Base-by-base conservation (phyloP, 2,888 invertebrate genomes). In the Athalia circularis region DNA sequence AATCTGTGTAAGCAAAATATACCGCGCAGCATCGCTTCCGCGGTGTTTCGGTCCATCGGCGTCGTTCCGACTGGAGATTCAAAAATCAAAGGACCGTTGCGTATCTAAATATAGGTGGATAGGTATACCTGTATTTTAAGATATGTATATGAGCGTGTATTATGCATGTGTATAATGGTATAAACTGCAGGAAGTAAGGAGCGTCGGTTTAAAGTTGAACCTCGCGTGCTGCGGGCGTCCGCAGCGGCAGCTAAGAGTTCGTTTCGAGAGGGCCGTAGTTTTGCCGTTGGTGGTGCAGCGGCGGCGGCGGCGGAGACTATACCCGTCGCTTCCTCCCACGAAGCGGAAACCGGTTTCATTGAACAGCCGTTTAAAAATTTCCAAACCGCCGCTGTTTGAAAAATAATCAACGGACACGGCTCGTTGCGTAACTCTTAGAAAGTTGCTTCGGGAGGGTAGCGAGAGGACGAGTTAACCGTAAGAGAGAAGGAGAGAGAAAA, bases 391-490 rank as follows among this genome's bases (percentile, higher is more conserved):
- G 84, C 83, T 80, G 76, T 77, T 86, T 85, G 86, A 88, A 88
- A 88, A 89, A 89, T 89, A 88, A 89, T 89, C 88, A 89, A 88
- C 88, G 86, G 84, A 87, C 87, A 86, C 85, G 84, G 81, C 83
- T 79, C 80, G 83, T 89, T 89, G 87, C 89, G 88, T 89, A 89
- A 89, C 86, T 84, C 84, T 82, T 86, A 86, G 86, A 88, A 87
- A 88, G 86, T 86, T 81, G 83, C 83, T 83, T 79, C 64, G 80
- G 48, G 64, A 47, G 72, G 78, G 54, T 15, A 67, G 75, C 13
- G 47, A 13, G 77, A 74, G 76, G 72, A 43, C 68, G 62, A 11
- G 48, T 7, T 6, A 6, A 9, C 8, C 48, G 48, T 8, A n/a
- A 59, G 43, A 48, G 6, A 48, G 29, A 57, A 61, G 43, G 59